Percentiles rank a stretch among this genome's conserved stretches.
phyloP scores from a whole-genome alignment of 2,797 vertebrate species.

The Florisuga fusca region DNA sequence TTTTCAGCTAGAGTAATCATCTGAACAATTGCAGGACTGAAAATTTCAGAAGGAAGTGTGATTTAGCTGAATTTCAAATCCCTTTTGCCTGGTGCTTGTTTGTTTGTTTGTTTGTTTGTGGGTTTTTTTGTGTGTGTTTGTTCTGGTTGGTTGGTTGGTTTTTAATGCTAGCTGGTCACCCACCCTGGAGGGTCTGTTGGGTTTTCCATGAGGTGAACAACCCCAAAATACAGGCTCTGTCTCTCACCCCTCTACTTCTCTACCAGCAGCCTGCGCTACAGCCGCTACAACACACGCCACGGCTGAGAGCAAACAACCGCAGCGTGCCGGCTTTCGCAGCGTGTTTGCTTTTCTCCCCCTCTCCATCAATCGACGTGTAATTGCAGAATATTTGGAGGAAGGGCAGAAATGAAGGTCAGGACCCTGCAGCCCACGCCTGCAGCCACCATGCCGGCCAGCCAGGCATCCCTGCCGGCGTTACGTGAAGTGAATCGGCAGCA shows the following conservation, averaged over 20 bases:
- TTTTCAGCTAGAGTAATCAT: slow-evolving; percentile 17
- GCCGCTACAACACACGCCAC: not conserved
- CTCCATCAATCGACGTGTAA: not conserved
- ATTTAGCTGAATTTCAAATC: slow-evolving; percentile 19
- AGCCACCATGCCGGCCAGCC: not conserved
- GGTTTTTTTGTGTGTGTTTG: too few species aligned
- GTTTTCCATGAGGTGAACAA: not conserved
- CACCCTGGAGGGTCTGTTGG: not conserved
- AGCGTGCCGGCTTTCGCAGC: rapidly evolving
- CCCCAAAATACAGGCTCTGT: not conserved
- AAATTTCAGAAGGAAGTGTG: slow-evolving; percentile 11
- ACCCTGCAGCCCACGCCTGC: not conserved
- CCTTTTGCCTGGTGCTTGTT: not conserved
- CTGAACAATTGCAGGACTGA: slow-evolving; percentile 22
- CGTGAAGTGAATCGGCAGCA: not conserved
- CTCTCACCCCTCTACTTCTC: not conserved
- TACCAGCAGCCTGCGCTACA: not conserved
- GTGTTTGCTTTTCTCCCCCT: slow-evolving; percentile 22
- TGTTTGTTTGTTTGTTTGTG: too few species aligned
- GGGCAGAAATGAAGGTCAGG: slow-evolving; percentile 47
- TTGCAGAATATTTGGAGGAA: slow-evolving; percentile 31
- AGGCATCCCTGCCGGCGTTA: not conserved
- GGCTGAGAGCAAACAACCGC: not conserved
- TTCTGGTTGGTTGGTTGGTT: too few species aligned
- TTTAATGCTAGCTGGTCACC: not conserved